These are phyloP conservation scores for Hyles vespertilio DNA, from an alignment of 1,140 invertebrate genomes.

Conservation along the genomic window DNA sequence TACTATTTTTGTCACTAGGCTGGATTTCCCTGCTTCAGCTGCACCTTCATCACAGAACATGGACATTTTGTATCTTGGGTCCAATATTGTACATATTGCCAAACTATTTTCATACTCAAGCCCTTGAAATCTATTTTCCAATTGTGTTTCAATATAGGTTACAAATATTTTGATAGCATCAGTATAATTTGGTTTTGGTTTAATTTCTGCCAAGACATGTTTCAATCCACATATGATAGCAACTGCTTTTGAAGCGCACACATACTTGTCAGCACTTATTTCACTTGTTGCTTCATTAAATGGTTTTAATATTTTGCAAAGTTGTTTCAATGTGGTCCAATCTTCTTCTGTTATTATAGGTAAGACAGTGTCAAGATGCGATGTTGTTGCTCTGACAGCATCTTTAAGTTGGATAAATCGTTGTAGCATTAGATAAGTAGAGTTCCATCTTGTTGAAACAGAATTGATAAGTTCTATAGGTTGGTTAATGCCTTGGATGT, in stretches of 20 bases:
- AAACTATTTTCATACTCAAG: constrained; percentile 16
- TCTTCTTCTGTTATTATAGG: constrained; percentile 6
- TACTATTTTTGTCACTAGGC: too few species aligned
- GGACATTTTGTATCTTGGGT: constrained; percentile 15
- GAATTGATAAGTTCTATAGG: constrained; percentile 2
- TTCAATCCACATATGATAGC: constrained; percentile 16
- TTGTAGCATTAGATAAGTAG: constrained; percentile 7
- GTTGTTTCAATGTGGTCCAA: constrained; percentile 8
- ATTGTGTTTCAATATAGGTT: neutral
- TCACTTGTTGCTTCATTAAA: constrained; percentile 13
- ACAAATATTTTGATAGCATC: constrained; percentile 9
- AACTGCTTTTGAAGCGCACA: constrained; percentile 11
- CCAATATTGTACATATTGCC: constrained; percentile 17
- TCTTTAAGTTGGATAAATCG: constrained; percentile 3
- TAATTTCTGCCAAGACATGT: constrained; percentile 13
- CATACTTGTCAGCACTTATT: constrained; percentile 8
- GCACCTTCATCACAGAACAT: too few species aligned
- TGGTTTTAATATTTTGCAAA: constrained; percentile 9
- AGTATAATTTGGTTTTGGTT: constrained; percentile 11
- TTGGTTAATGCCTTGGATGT: constrained; percentile 3
- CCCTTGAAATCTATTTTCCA: constrained; percentile 10
- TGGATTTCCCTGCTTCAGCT: too few species aligned
- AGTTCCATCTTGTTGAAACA: constrained; percentile 11
- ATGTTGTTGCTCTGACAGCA: neutral
- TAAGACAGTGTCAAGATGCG: constrained; percentile 3